Conservation (phyloP, 1,140 invertebrate species). For the Scaptomyza graminum region DNA sequence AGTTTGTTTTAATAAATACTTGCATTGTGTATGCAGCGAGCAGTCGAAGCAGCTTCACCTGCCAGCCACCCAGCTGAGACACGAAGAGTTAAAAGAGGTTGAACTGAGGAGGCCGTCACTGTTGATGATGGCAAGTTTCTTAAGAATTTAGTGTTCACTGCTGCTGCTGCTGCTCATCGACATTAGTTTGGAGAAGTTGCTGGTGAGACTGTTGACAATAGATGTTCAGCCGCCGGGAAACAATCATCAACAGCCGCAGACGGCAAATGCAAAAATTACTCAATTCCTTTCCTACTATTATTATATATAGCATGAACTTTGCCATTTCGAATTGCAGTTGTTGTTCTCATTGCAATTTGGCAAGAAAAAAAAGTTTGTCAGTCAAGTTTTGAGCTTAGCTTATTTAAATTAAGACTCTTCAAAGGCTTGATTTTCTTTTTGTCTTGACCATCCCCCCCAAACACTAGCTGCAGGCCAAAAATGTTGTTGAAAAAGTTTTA, state of each 20-base stretch:
- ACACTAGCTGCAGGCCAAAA: too few species aligned
- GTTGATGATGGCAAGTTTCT: conserved; percentile 52
- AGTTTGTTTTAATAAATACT: conserved; percentile 82
- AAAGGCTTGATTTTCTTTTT: not conserved
- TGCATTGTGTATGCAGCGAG: conserved; percentile 64
- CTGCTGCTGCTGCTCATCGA: conserved; percentile 28
- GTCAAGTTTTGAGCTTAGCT: conserved; percentile 20
- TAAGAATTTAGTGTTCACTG: conserved; percentile 51
- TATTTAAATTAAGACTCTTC: conserved; percentile 37
- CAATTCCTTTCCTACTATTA: conserved; percentile 33
- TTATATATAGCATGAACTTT: conserved; percentile 48
- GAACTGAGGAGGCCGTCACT: conserved; percentile 1
- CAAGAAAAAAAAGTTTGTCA: conserved; percentile 37
- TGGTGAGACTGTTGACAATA: conserved; percentile 47
- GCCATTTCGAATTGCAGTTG: not conserved
- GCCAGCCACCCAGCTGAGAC: conserved; percentile 2
- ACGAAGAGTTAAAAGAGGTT: not conserved
- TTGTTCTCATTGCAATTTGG: conserved; percentile 63
- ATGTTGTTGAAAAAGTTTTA: too few species aligned
- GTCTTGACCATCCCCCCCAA: not conserved
- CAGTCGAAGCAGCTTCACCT: conserved; percentile 20
- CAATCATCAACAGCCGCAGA: conserved; percentile 67
- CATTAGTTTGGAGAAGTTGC: conserved; percentile 46
- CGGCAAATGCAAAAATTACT: conserved; percentile 60
- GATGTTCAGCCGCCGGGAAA: conserved; percentile 63